phyloP scores from a whole-genome alignment of 2,797 vertebrate species.

The Hippopotamyrus pictus region DNA sequence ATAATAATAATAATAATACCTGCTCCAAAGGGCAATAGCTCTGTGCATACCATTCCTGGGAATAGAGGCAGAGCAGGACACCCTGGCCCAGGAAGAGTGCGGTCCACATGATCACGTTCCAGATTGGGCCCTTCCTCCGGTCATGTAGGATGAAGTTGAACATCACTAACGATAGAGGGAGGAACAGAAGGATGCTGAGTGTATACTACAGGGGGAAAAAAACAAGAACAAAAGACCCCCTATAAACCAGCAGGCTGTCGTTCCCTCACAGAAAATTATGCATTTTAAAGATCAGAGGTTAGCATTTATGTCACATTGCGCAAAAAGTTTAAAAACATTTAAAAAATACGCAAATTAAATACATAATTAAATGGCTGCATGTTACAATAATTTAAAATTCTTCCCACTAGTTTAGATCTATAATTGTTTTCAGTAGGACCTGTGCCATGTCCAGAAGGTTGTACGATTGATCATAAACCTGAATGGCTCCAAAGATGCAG shows the following conservation, averaged over 20 bases:
- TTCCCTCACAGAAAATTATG: neutral
- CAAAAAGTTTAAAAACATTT: neutral
- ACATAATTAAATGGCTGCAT: neutral
- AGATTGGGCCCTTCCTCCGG: slow-evolving; percentile 83
- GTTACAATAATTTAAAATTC: neutral
- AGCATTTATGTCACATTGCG: neutral
- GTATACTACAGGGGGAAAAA: neutral
- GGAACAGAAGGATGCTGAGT: neutral
- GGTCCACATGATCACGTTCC: slow-evolving; percentile 94
- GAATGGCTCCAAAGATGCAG: neutral
- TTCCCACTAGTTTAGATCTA: neutral
- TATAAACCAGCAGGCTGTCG: neutral
- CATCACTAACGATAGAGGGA: slow-evolving; percentile 62
- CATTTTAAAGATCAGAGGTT: neutral
- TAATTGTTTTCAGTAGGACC: neutral
- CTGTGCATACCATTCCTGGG: slow-evolving; percentile 93
- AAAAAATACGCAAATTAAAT: neutral
- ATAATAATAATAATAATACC: slow-evolving; percentile 48
- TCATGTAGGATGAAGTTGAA: slow-evolving; percentile 95
- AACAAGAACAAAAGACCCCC: neutral
- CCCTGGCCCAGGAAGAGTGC: slow-evolving; percentile 87
- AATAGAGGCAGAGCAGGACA: slow-evolving; percentile 86
- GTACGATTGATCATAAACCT: neutral
- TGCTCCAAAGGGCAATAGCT: slow-evolving; percentile 78
- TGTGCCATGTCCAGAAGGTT: neutral